Percentiles rank a stretch among this genome's conserved stretches.
These are phyloP conservation scores for Lasioglossum lativentre DNA, from an alignment of 2,888 invertebrate species.

Conservation along the genomic window DNA sequence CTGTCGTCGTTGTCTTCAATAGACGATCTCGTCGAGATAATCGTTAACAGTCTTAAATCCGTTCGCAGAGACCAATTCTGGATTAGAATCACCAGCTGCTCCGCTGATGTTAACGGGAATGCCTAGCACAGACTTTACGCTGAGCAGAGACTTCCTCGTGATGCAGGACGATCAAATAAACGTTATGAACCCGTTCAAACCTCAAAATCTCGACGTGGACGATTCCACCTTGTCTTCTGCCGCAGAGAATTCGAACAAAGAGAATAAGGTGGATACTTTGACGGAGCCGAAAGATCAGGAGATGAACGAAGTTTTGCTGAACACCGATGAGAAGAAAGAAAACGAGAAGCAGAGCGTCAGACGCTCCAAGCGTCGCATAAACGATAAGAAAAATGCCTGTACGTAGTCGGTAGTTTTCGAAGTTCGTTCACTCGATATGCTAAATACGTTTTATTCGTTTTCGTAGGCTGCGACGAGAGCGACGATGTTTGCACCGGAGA, in stretches of 20 bases:
- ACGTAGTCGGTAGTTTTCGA: conserved; percentile 46
- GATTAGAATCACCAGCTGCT: conserved; percentile 78
- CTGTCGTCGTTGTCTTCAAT: neutral
- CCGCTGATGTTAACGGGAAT: conserved; percentile 82
- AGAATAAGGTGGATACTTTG: conserved; percentile 51
- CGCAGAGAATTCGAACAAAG: conserved; percentile 58
- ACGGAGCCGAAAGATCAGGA: conserved; percentile 36
- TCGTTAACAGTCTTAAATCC: neutral
- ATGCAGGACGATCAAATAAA: conserved; percentile 83
- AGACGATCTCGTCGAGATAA: neutral
- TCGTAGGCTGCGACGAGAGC: conserved; percentile 84
- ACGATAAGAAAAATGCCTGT: conserved; percentile 79
- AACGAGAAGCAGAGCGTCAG: conserved; percentile 71
- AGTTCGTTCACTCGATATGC: neutral
- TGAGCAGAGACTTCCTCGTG: conserved; percentile 82
- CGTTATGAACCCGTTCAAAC: conserved; percentile 79
- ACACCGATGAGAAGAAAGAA: conserved; percentile 52
- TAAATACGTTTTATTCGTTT: conserved; percentile 18
- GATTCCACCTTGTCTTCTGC: conserved; percentile 50
- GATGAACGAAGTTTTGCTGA: conserved; percentile 36
- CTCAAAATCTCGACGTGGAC: conserved; percentile 75
- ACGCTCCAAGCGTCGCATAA: conserved; percentile 77
- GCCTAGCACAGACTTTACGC: conserved; percentile 78
- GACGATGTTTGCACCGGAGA: conserved; percentile 79
- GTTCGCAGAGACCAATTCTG: conserved; percentile 76